Conservation (phyloP, 2,888 invertebrate species). For the Epinotia bilunana region DNA sequence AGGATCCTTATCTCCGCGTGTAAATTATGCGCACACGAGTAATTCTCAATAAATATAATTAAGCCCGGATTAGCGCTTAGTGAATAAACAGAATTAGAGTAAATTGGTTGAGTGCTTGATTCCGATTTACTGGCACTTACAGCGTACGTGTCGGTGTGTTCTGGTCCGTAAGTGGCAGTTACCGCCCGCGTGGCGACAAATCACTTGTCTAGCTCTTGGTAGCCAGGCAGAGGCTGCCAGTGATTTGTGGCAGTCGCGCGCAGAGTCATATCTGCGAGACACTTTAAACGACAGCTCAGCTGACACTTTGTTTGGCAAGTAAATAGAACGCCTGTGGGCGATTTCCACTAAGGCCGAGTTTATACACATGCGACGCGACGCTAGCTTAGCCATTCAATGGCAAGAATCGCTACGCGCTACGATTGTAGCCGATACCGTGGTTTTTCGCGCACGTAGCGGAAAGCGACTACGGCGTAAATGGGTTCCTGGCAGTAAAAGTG, state of each 20-base stretch:
- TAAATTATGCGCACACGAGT: constrained; percentile 26
- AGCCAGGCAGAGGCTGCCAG: not conserved
- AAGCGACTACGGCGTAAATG: no score
- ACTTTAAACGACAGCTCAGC: not conserved
- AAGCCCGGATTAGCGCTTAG: constrained; percentile 29
- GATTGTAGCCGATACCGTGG: no score
- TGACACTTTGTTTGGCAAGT: no score
- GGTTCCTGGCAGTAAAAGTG: no score
- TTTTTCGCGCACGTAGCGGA: no score
- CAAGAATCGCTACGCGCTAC: no score
- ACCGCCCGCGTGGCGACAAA: not conserved
- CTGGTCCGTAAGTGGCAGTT: not conserved
- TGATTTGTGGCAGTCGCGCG: not conserved
- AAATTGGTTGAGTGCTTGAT: constrained; percentile 35
- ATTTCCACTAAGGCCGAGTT: not conserved
- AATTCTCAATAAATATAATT: constrained; percentile 30
- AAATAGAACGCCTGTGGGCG: not conserved
- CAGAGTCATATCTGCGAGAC: not conserved
- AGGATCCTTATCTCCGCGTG: not conserved
- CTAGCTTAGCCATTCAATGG: no score
- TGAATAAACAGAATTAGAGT: constrained; percentile 35
- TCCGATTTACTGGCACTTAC: constrained; percentile 40
- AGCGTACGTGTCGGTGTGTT: constrained; percentile 9
- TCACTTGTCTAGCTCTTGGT: not conserved
- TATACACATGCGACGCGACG: no score